Conservation (phyloP, 2,113 vertebrate genomes). For the Notothenia coriiceps region DNA sequence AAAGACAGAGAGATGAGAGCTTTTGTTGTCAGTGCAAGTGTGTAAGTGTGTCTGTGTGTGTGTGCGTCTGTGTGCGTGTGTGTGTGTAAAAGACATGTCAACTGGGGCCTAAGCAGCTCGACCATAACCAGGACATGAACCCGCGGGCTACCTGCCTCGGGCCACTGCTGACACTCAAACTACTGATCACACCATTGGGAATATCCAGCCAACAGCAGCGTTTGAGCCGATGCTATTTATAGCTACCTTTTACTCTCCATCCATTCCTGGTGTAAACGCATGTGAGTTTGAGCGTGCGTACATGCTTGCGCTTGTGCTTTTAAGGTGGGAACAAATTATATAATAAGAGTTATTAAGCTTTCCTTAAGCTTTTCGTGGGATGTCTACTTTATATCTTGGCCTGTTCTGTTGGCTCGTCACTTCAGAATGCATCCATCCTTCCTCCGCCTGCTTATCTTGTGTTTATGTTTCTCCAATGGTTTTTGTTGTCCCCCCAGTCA, state of each 20-base stretch:
- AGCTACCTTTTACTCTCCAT: conserved; percentile 32
- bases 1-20: background rate
- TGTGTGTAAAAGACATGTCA: conserved; percentile 35
- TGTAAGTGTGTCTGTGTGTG: background rate
- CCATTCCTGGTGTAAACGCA: conserved; percentile 22
- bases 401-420: background rate
- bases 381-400: background rate
- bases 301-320: background rate
- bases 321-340: background rate
- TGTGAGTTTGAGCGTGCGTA: background rate
- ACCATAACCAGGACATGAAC: conserved; percentile 57
- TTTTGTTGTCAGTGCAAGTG: background rate
- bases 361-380: background rate
- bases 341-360: conserved; percentile 1
- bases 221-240: conserved; percentile 52
- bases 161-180: conserved; percentile 51
- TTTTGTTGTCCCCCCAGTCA: conserved; percentile 43
- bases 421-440: conserved; percentile 28
- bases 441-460: conserved; percentile 32
- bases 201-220: conserved; percentile 40
- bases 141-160: conserved; percentile 56
- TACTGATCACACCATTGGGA: conserved; percentile 58
- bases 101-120: conserved; percentile 33
- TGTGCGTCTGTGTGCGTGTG: background rate
- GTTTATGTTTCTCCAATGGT: conserved; percentile 48